phyloP scores from a whole-genome alignment of 2,113 vertebrate genomes.

The Callipepla squamata region DNA sequence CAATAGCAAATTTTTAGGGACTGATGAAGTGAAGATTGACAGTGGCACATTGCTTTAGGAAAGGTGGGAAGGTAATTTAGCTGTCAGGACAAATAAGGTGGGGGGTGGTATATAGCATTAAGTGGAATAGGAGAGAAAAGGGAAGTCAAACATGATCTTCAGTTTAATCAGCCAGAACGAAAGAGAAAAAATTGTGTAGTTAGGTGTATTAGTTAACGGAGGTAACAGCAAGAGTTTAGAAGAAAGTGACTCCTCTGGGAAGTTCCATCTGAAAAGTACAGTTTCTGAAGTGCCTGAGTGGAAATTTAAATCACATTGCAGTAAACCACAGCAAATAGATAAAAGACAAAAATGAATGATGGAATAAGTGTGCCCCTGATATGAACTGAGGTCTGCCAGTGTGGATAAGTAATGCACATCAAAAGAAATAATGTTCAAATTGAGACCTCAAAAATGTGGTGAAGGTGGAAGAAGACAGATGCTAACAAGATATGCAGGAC shows the following conservation, averaged over 20 bases:
- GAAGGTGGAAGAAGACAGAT: neutral
- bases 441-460: neutral
- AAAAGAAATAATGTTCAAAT: neutral
- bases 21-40: neutral
- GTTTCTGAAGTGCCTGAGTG: neutral
- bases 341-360: neutral
- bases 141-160: constrained; percentile 37
- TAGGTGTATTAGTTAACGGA: constrained; percentile 41
- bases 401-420: neutral
- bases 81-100: constrained; percentile 46
- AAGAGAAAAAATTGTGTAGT: neutral
- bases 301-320: constrained; percentile 39
- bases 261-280: neutral
- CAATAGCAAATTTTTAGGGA: neutral
- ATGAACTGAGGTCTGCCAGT: neutral
- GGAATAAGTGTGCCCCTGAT: neutral
- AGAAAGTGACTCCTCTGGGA: constrained; percentile 44
- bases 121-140: neutral
- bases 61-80: constrained; percentile 46
- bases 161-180: constrained; percentile 41
- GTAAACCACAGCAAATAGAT: neutral
- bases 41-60: constrained; percentile 16
- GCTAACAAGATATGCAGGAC: neutral
- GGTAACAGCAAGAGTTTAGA: constrained; percentile 3
- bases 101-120: neutral